Evolutionary conservation across 2,797 vertebrate genomes (phyloP), one percentile per base, ranked within the genome.

Genomic region (Eulemur mongoz): DNA sequence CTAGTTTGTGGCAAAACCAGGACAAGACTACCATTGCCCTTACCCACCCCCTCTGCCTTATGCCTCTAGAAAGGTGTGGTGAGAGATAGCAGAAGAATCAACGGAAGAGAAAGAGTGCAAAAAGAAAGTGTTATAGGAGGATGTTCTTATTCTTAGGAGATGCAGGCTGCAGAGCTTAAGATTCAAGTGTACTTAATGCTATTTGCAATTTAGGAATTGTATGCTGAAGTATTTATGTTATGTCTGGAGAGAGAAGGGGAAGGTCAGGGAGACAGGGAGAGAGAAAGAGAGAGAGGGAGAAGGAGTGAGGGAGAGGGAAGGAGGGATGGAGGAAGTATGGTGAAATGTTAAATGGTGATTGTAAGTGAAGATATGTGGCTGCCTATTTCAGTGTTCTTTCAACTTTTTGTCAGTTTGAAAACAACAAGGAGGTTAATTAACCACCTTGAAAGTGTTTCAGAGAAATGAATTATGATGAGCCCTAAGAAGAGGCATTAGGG

Each of bases 391-490:
- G 20, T 75, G 85, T 90, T 88, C 18, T 63, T 88, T 86, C 57
- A 86, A 73, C 1, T 45, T 85, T 75, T 67, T 30, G 61, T 59
- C 91, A 10, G 32, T 59, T 80, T 80, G 22, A 94, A 83, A 76
- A 2, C 30, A 67, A 43, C 38, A 48, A 81, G 32, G 38, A 93
- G 27, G 45, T 43, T 43, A 43, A 43, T 14, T 65, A 80, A 67
- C 84, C 40, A 61, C 7, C 22, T 94, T 82, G 14, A 32, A 82
- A 73, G 73, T 91, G 30, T 85, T 91, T 95, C 5, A 7, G 38
- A 79, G 32, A 89, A 95, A 79, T 91, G 38, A 82, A 72, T 93
- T 88, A 88, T 30, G 7, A 82, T 43, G n/a, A 90, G 20, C 30
- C 57, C 30, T 78, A 59, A 45, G 38, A 95, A 84, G 82, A 63